A percentile compares a stretch with the other conserved stretches of the same genome.
Conservation (phyloP, 1,140 invertebrate genomes). For the Aphelinus certus region DNA sequence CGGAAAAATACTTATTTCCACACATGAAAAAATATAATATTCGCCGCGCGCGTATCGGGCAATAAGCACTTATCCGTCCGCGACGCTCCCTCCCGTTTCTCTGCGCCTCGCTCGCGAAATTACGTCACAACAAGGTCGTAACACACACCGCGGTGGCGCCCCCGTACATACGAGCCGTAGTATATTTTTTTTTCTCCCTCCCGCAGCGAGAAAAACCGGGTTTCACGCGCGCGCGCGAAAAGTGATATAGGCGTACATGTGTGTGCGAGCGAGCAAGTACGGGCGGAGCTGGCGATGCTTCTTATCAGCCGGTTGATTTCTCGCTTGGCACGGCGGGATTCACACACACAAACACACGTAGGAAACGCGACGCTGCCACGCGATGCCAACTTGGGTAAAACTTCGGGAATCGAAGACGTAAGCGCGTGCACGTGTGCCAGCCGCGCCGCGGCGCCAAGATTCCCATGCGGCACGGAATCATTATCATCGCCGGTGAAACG, state of each 20-base stretch:
- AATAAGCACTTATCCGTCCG: conserved; percentile 7
- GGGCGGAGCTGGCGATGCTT: not conserved
- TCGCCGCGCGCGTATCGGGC: not conserved
- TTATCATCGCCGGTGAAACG: conserved; percentile 39
- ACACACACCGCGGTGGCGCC: not conserved
- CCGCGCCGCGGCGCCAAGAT: conserved; percentile 19
- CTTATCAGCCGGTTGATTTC: conserved; percentile 33
- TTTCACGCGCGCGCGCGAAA: not conserved
- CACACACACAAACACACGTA: not conserved
- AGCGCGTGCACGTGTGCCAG: conserved; percentile 9
- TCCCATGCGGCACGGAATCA: conserved; percentile 40
- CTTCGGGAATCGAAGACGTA: conserved; percentile 33
- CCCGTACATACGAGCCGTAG: not conserved
- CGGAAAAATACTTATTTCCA: not conserved
- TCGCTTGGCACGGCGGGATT: not conserved
- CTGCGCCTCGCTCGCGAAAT: not conserved
- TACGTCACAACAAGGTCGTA: conserved; percentile 14
- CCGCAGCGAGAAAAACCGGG: conserved; percentile 3
- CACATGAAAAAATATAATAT: conserved; percentile 17
- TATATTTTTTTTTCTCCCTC: conserved; percentile 11
- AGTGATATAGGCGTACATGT: not conserved
- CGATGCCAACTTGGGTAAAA: conserved; percentile 38
- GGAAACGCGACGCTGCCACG: conserved; percentile 29
- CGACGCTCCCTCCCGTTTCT: not conserved
- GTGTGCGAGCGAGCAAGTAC: not conserved